These are phyloP conservation scores for Cryptus viduatorius DNA, from an alignment of 2,888 invertebrate species.

Conservation along the genomic window DNA sequence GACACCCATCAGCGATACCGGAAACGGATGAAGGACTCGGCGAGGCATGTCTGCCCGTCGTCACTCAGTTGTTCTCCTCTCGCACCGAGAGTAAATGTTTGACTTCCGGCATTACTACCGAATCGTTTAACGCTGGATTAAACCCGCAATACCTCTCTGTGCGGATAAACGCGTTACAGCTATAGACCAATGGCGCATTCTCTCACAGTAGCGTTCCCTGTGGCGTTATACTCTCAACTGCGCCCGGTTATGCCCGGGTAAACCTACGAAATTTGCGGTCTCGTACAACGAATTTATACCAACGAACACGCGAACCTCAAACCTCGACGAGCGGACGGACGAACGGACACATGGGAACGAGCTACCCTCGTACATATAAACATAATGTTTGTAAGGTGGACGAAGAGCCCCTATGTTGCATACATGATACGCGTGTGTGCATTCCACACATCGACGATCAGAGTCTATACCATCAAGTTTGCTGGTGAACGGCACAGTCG, in stretches of 20 bases:
- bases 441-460: slow-evolving; percentile 27
- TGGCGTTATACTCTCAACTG: slow-evolving; percentile 33
- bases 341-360: not conserved
- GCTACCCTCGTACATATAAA: slow-evolving; percentile 39
- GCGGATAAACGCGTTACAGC: slow-evolving; percentile 1
- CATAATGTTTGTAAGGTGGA: slow-evolving; percentile 49
- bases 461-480: not conserved
- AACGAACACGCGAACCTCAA: slow-evolving; percentile 48
- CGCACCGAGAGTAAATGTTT: slow-evolving; percentile 42
- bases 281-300: slow-evolving; percentile 54
- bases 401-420: slow-evolving; percentile 19
- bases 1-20: slow-evolving; percentile 20
- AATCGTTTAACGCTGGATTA: slow-evolving; percentile 56
- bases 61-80: slow-evolving; percentile 1
- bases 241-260: slow-evolving; percentile 56
- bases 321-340: slow-evolving; percentile 31
- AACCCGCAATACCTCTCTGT: slow-evolving; percentile 19
- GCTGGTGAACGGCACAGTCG: not conserved
- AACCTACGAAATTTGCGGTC: slow-evolving; percentile 65
- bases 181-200: not conserved
- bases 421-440: slow-evolving; percentile 34
- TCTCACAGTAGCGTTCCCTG: not conserved
- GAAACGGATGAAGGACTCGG: slow-evolving; percentile 21
- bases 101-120: slow-evolving; percentile 51
- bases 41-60: slow-evolving; percentile 7